phyloP scores from a whole-genome alignment of 2,113 vertebrate species.

The Megalops atlanticus region DNA sequence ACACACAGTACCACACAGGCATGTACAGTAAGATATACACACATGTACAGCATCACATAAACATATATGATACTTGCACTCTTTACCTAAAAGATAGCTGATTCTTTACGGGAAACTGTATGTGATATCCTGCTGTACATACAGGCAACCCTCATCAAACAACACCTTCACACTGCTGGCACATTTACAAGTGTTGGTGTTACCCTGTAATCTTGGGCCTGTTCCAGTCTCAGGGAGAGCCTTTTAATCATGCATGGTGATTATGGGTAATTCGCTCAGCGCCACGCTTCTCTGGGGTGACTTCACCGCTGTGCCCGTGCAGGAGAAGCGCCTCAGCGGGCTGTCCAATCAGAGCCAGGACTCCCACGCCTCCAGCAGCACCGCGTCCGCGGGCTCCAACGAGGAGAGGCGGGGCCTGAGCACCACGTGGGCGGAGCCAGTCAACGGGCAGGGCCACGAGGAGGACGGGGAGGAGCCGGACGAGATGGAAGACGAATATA shows the following conservation, averaged over 20 bases:
- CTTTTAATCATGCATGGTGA: too few relatives aligned
- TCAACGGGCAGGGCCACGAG: slow-evolving; percentile 41
- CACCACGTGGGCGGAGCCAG: slow-evolving; percentile 31
- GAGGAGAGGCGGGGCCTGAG: slow-evolving; percentile 47
- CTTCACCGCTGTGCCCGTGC: neutral
- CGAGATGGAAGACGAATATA: slow-evolving; percentile 82
- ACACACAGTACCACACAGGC: too few relatives aligned
- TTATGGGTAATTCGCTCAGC: too few relatives aligned
- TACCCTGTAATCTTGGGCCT: neutral
- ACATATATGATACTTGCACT: neutral
- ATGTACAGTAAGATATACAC: too few relatives aligned
- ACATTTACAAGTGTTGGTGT: too few relatives aligned
- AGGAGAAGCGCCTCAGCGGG: slow-evolving; percentile 85
- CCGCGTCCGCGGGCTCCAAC: slow-evolving; percentile 64
- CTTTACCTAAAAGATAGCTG: too few relatives aligned
- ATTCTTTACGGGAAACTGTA: too few relatives aligned
- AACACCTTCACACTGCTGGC: too few relatives aligned
- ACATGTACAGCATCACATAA: too few relatives aligned
- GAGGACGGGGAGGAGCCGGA: slow-evolving; percentile 64
- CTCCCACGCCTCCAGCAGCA: slow-evolving; percentile 77
- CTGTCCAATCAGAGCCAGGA: slow-evolving; percentile 80
- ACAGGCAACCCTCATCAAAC: too few relatives aligned
- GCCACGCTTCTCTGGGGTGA: neutral
- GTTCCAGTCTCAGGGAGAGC: too few relatives aligned
- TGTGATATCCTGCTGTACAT: too few relatives aligned